Conservation (phyloP, 2,888 invertebrate species). For the Taphrorychus bicolor region DNA sequence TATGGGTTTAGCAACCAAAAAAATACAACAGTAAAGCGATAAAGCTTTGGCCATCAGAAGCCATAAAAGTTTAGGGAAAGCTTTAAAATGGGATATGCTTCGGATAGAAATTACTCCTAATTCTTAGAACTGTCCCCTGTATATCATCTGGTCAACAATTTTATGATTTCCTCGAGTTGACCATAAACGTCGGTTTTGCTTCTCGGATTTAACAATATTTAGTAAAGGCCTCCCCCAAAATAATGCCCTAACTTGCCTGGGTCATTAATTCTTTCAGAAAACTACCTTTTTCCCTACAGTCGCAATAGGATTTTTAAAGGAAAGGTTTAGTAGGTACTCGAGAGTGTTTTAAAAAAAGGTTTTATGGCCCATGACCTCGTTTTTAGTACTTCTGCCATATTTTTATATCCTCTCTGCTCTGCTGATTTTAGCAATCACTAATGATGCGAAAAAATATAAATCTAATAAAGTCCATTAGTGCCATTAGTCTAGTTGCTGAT, state of each 20-base stretch:
- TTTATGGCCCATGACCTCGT: constrained; percentile 1
- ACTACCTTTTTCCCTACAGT: constrained; percentile 24
- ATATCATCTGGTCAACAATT: constrained; percentile 37
- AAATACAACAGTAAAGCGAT: constrained; percentile 18
- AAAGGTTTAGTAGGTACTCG: constrained; percentile 33
- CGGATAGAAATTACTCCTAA: constrained; percentile 33
- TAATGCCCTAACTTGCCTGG: constrained; percentile 32
- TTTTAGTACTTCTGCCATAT: neutral
- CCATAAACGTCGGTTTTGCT: constrained; percentile 35
- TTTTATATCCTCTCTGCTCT: neutral
- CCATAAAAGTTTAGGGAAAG: constrained; percentile 30
- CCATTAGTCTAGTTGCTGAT: neutral
- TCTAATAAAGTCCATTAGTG: neutral
- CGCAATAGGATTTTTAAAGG: constrained; percentile 17
- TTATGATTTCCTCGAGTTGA: constrained; percentile 12
- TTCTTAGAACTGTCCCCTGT: constrained; percentile 36
- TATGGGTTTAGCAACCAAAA: constrained; percentile 7
- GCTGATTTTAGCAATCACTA: neutral
- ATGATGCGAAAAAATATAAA: constrained; percentile 8
- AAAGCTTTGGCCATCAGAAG: constrained; percentile 17
- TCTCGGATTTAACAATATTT: constrained; percentile 37
- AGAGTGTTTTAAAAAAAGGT: constrained; percentile 15
- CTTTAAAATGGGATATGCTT: constrained; percentile 16
- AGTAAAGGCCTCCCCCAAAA: constrained; percentile 30
- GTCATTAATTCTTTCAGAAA: constrained; percentile 32